Conservation (phyloP, 2,797 vertebrate species). For the Tadarida brasiliensis region DNA sequence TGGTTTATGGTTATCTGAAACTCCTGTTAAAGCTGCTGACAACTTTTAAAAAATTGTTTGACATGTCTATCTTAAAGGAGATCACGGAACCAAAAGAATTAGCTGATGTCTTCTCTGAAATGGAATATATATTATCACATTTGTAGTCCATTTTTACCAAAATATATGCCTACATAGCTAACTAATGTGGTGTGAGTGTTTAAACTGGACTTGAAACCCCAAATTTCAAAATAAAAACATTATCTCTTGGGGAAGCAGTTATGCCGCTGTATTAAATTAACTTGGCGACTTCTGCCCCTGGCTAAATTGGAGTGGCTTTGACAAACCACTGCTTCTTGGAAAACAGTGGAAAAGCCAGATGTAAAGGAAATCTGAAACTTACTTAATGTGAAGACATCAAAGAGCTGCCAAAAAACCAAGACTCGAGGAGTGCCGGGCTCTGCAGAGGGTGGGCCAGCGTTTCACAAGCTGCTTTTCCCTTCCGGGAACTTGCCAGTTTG, state of each 20-base stretch:
- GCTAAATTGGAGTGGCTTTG: not conserved
- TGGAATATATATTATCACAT: not conserved
- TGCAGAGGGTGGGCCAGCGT: not conserved
- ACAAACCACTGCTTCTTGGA: not conserved
- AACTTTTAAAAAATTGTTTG: constrained; percentile 66
- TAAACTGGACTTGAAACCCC: not conserved
- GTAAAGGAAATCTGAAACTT: not conserved
- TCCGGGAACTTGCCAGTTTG: not conserved
- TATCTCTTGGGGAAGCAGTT: not conserved
- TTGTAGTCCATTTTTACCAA: not conserved
- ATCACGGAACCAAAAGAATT: constrained; percentile 43
- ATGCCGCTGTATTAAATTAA: not conserved
- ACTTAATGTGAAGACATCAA: not conserved
- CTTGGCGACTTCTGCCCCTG: not conserved
- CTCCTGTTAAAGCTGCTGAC: constrained; percentile 67
- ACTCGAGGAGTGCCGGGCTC: not conserved
- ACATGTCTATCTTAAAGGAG: constrained; percentile 55
- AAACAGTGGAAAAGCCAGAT: constrained; percentile 28
- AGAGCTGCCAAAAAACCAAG: not conserved
- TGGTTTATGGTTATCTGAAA: constrained; percentile 72
- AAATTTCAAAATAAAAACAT: constrained; percentile 35
- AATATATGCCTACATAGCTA: not conserved
- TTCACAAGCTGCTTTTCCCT: not conserved
- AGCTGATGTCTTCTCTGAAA: constrained; percentile 37
- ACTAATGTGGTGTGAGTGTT: not conserved